Percentiles rank a stretch among this genome's conserved stretches.
Conservation (phyloP, 2,113 vertebrate species). For the Perognathus longimembris region DNA sequence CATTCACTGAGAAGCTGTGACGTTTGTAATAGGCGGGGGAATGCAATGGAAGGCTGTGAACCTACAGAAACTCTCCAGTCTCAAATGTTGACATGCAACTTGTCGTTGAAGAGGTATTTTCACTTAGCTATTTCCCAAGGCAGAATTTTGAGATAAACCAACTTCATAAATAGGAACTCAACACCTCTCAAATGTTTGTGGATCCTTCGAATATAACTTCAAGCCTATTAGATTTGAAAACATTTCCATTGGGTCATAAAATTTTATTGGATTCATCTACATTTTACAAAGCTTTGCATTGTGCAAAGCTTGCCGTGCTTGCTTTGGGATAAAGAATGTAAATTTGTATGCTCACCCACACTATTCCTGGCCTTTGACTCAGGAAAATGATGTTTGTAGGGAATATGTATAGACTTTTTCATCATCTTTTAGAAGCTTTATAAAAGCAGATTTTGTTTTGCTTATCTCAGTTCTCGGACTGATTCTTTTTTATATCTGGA, state of each 20-base stretch:
- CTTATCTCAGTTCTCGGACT: background rate
- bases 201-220: background rate
- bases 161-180: constrained; percentile 23
- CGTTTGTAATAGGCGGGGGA: background rate
- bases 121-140: background rate
- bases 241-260: background rate
- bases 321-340: background rate
- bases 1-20: background rate
- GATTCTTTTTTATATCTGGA: background rate
- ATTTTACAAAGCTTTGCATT: background rate
- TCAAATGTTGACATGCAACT: background rate
- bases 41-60: background rate
- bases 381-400: background rate
- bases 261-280: background rate
- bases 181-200: background rate
- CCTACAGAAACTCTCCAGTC: background rate
- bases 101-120: background rate
- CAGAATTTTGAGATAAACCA: background rate
- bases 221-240: background rate
- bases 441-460: background rate
- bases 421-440: background rate
- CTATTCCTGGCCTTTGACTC: background rate
- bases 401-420: background rate
- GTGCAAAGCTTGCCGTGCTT: too few relatives aligned
- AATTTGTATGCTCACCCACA: too few relatives aligned